Base-by-base conservation (phyloP, 2,888 invertebrate genomes). In the Mesochorus sp. region DNA sequence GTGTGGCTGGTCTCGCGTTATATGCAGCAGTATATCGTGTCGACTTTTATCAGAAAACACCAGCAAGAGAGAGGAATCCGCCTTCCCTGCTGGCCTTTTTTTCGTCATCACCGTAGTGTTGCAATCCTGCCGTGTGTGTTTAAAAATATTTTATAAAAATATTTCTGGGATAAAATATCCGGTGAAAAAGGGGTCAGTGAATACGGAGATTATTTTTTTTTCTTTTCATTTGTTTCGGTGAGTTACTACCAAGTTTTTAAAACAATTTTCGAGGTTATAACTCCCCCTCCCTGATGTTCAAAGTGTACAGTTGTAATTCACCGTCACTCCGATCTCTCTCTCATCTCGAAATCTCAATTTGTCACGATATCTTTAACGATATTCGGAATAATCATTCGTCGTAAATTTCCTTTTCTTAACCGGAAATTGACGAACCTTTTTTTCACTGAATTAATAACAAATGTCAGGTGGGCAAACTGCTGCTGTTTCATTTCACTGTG, bases 1-100 rank as follows among this genome's bases (percentile, higher is more conserved):
- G 67, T 42, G 78, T 53, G 49, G 44, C 44, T 14, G 51, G 17
- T 61, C 57, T 42, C 21, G 28, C 64, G 51, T 24, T 19, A 17
- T 24, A 39, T 49, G 51, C 51, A 37, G 34, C 12, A 55, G 37
- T 76, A 80, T 79, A 78, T 62, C 76, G 68, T 66, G 67, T 47
- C 68, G 57, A 31, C 39, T 74, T 68, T 76, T 66, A 76, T 74
- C 73, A 74, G 12, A 12, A 17, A 5, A 17, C 3, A 12, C 14
- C 42, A 17, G 42, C n/a, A n/a, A n/a, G n/a, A n/a, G n/a, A n/a
- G n/a, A 66, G 44, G 73, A 80, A 81, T 75, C 76, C 80, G 83
- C 82, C 83, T 80, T 74, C 78, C 73, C 53, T 39, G 42, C 44
- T 53, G 62, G 19, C 44, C n/a, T n/a, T n/a, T n/a, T n/a, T 51